A percentile compares a stretch with the other conserved stretches of the same genome.
Evolutionary conservation across 2,113 vertebrate species (phyloP).

Genomic region (Urocitellus parryii): DNA sequence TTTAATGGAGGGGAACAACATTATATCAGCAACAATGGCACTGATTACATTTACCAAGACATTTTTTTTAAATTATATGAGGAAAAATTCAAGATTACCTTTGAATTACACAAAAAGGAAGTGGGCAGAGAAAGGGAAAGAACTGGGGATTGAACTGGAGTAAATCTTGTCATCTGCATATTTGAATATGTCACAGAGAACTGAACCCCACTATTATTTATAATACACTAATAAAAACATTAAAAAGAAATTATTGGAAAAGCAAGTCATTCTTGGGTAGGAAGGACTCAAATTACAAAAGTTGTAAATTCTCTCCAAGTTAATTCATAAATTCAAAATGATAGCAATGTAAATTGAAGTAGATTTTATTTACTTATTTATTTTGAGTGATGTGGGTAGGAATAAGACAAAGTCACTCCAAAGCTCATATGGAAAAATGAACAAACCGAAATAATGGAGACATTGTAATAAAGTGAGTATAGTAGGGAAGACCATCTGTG

Average conservation of each 20-base stretch:
- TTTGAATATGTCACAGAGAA: too few species aligned
- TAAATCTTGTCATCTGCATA: too few species aligned
- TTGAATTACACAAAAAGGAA: not conserved
- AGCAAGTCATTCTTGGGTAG: not conserved
- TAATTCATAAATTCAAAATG: slow-evolving; percentile 40
- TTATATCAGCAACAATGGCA: slow-evolving; percentile 11
- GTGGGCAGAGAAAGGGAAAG: too few species aligned
- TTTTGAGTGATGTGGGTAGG: not conserved
- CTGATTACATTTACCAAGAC: not conserved
- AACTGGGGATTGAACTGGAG: too few species aligned
- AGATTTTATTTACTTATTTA: slow-evolving; percentile 36
- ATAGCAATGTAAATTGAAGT: not conserved
- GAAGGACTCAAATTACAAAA: slow-evolving; percentile 26
- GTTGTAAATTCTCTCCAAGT: not conserved
- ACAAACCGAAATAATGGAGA: not conserved
- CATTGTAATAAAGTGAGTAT: not conserved
- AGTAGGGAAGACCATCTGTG: not conserved
- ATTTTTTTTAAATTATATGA: not conserved
- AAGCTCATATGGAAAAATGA: not conserved
- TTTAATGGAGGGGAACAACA: not conserved
- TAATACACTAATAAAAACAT: too few species aligned
- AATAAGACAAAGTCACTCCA: slow-evolving; percentile 23
- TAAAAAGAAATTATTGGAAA: not conserved
- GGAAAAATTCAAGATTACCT: slow-evolving; percentile 24
- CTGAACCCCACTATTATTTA: too few species aligned